Percentiles rank a stretch among this genome's conserved stretches.
phyloP scores from a whole-genome alignment of 2,113 vertebrate species.

The Malurus cyaneus region DNA sequence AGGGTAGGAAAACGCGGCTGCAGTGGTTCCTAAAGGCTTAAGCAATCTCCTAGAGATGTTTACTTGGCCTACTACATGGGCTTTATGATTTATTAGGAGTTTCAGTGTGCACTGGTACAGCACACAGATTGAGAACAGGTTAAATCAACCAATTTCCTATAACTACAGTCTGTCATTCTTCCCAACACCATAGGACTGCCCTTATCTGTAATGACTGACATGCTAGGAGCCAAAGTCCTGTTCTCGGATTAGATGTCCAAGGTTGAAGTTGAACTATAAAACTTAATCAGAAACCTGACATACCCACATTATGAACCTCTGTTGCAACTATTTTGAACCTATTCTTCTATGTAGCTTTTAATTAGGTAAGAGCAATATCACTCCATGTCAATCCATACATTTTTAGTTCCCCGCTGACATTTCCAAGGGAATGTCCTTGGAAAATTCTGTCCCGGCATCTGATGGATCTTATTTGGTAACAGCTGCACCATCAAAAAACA shows the following conservation, averaged over 20 bases:
- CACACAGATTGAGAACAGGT: neutral
- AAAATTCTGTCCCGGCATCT: neutral
- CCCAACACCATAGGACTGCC: rapidly evolving
- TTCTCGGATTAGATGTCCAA: neutral
- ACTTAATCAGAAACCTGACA: neutral
- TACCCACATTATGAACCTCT: neutral
- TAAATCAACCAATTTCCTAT: rapidly evolving
- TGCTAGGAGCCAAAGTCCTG: neutral
- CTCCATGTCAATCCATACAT: neutral
- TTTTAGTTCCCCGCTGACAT: neutral
- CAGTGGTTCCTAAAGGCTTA: neutral
- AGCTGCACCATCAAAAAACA: neutral
- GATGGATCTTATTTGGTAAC: neutral
- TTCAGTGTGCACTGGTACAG: neutral
- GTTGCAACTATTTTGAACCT: neutral
- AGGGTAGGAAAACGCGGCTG: neutral
- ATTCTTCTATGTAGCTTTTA: neutral
- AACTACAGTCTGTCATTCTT: neutral
- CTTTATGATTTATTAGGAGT: neutral
- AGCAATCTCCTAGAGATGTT: neutral
- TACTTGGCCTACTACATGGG: neutral
- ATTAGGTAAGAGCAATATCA: neutral
- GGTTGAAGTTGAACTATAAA: neutral
- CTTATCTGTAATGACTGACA: neutral
- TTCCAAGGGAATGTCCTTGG: neutral